Conservation (phyloP, 2,113 vertebrate species). For the Hyperopisus bebe region DNA sequence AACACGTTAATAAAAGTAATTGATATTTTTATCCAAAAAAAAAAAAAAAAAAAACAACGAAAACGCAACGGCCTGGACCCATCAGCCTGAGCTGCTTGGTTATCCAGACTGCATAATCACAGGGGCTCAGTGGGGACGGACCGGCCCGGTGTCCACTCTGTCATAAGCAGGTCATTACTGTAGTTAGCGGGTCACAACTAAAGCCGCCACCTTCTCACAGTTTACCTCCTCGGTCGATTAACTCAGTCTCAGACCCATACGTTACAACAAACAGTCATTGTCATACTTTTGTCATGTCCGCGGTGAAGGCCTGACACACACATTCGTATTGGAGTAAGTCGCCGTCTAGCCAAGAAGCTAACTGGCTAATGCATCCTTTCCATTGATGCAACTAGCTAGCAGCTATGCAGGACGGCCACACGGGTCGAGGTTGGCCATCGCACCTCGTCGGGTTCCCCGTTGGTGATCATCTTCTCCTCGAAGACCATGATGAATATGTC, state of each 20-base stretch:
- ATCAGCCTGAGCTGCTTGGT: neutral
- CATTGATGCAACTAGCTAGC: neutral
- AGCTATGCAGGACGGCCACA: neutral
- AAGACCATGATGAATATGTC: conserved; percentile 44
- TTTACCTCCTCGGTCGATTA: neutral
- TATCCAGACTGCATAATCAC: neutral
- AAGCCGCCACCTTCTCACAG: neutral
- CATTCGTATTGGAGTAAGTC: neutral
- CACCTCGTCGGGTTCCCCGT: conserved; percentile 57
- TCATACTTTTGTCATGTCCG: neutral
- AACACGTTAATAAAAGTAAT: neutral
- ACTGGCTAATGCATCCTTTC: neutral
- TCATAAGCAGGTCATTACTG: neutral
- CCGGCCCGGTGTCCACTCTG: neutral
- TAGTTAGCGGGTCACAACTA: neutral
- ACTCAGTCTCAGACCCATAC: neutral
- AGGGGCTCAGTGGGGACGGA: neutral
- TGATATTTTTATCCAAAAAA: neutral
- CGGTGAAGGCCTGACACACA: neutral
- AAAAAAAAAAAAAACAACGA: neutral
- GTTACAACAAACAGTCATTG: neutral
- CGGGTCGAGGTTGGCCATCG: neutral
- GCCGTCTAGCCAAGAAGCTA: neutral
- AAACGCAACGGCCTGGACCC: neutral
- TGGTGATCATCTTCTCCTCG: conserved; percentile 49